phyloP scores from a whole-genome alignment of 2,797 vertebrate species.

The Propithecus perrieri region DNA sequence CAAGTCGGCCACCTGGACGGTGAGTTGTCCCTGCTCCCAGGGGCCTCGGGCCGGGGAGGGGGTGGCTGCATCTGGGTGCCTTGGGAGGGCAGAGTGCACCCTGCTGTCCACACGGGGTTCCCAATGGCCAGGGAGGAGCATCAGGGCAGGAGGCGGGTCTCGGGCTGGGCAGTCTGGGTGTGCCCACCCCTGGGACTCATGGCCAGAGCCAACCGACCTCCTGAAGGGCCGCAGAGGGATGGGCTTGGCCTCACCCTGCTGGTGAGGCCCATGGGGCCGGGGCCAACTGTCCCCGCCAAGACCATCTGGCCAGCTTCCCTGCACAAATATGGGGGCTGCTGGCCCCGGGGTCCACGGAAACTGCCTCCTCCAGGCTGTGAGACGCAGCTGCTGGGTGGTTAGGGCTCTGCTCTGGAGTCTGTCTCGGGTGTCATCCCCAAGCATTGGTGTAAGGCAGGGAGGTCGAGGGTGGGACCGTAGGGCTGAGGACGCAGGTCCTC shows the following conservation, averaged over 20 bases:
- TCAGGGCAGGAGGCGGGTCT: constrained; percentile 52
- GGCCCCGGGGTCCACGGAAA: fast-evolving
- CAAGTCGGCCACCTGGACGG: constrained; percentile 99
- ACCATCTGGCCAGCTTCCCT: fast-evolving
- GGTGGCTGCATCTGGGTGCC: fast-evolving
- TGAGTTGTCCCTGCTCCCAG: constrained; percentile 86
- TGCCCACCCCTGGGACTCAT: neutral
- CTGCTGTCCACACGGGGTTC: neutral
- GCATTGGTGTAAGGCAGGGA: fast-evolving
- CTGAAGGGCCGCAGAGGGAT: neutral
- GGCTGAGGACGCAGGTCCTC: fast-evolving
- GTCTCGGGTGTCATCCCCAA: neutral
- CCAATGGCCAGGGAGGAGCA: neutral
- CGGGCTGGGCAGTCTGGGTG: constrained; percentile 26
- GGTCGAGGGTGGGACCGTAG: fast-evolving
- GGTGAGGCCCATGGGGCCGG: fast-evolving
- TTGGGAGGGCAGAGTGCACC: neutral
- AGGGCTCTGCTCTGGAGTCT: neutral
- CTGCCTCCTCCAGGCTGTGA: neutral
- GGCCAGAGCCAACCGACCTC: neutral
- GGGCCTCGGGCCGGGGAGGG: neutral
- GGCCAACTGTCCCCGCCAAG: fast-evolving
- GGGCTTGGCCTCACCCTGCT: neutral
- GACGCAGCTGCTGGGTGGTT: fast-evolving
- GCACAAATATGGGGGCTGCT: neutral